These are phyloP conservation scores for Steinernema scapterisci DNA, from an alignment of 2,888 invertebrate genomes.

Conservation along the genomic window DNA sequence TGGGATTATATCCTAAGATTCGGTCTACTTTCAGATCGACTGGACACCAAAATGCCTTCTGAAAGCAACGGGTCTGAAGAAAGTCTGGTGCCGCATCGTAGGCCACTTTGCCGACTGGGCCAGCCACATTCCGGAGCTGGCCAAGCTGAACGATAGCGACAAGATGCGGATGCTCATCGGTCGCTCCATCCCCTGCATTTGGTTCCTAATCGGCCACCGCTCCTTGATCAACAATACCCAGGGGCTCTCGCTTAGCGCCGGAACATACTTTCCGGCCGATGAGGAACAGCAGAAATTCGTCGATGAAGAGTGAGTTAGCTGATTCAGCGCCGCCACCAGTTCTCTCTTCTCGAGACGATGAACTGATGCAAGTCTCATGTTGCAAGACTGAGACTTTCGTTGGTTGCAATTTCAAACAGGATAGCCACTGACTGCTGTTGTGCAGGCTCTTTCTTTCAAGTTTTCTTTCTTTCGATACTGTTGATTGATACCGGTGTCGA, in stretches of 20 bases:
- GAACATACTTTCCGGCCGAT: conserved; percentile 33
- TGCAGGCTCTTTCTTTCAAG: no score
- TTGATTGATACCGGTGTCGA: no score
- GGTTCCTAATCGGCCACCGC: conserved; percentile 35
- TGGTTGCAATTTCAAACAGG: no score
- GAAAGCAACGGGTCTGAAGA: conserved; percentile 25
- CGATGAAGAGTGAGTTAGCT: neutral
- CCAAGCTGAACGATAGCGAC: conserved; percentile 11
- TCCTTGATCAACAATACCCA: conserved; percentile 31
- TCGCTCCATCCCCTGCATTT: conserved; percentile 34
- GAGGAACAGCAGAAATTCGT: conserved; percentile 31
- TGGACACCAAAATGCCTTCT: conserved; percentile 33
- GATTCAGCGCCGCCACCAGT: no score
- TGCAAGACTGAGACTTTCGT: no score
- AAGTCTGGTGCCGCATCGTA: conserved; percentile 37
- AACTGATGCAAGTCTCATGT: no score
- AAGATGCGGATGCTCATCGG: conserved; percentile 33
- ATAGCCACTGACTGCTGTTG: no score
- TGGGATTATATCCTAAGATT: no score
- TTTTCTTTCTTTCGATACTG: no score
- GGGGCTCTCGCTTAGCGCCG: conserved; percentile 33
- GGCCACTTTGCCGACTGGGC: conserved; percentile 36
- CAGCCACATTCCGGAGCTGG: conserved; percentile 36
- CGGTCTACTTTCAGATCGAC: conserved; percentile 32
- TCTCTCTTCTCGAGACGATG: no score